Percentiles rank a stretch among this genome's conserved stretches.
Evolutionary conservation across 1,140 invertebrate species (phyloP).

Genomic region (Drosophila cardini): DNA sequence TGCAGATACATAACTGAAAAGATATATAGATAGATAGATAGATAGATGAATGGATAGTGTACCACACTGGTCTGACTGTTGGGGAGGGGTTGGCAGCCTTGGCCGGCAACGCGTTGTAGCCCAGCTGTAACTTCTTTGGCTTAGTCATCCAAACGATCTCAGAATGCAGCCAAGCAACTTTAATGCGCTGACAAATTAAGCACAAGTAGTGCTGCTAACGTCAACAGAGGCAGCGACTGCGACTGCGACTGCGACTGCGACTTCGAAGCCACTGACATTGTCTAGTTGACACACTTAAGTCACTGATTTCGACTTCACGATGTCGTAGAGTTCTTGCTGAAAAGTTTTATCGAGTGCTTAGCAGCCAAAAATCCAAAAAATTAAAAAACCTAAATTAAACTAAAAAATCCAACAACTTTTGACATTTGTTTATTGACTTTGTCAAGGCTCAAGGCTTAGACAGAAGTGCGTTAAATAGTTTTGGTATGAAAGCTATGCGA

Average conservation of each 20-base stretch:
- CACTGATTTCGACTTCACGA: conserved; percentile 61
- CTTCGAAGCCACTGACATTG: conserved; percentile 67
- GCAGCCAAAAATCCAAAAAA: conserved; percentile 47
- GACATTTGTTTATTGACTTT: conserved; percentile 65
- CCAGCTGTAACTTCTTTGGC: conserved; percentile 71
- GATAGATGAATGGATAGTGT: neutral
- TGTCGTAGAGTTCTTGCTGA: conserved; percentile 68
- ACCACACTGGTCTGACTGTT: conserved; percentile 26
- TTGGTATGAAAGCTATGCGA: conserved; percentile 14
- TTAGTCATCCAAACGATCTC: conserved; percentile 69
- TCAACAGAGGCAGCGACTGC: conserved; percentile 21
- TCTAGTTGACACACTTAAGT: conserved; percentile 82
- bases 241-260: neutral
- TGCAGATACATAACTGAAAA: neutral
- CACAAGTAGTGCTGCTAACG: conserved; percentile 54
- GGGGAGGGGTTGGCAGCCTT: conserved; percentile 50
- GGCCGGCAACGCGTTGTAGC: conserved; percentile 39
- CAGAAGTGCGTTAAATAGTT: conserved; percentile 38
- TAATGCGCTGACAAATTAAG: conserved; percentile 74
- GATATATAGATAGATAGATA: conserved; percentile 6
- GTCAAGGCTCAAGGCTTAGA: conserved; percentile 60
- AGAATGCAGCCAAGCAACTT: conserved; percentile 78
- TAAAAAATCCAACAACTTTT: conserved; percentile 28
- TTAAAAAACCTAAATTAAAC: conserved; percentile 5
- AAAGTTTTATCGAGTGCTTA: conserved; percentile 68